These are phyloP conservation scores for Halisarca cf. caerulea DNA, from an alignment of 37 sponge, comb jelly and placozoan genomes.

Conservation along the genomic window DNA sequence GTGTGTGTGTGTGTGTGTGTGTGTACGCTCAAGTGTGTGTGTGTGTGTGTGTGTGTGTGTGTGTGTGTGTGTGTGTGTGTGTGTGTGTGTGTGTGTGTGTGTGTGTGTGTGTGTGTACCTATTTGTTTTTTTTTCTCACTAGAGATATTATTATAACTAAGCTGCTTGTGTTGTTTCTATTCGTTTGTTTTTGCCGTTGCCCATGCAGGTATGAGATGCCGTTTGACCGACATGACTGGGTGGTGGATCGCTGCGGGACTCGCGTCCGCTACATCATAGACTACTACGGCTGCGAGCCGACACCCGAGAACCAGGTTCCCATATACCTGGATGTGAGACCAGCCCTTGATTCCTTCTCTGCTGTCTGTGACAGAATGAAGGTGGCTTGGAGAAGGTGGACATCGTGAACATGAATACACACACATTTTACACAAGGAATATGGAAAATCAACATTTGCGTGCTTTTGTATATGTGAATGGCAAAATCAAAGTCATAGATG, in stretches of 20 bases:
- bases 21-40: neutral
- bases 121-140: too few relatives aligned
- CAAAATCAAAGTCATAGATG: neutral
- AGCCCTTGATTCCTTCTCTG: slow-evolving; percentile 88
- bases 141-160: too few relatives aligned
- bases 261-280: slow-evolving; percentile 92
- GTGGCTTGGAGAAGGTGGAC: slow-evolving; percentile 87
- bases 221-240: slow-evolving; percentile 98
- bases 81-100: neutral
- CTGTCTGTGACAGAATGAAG: slow-evolving; percentile 79
- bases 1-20: neutral
- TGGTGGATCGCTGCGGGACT: slow-evolving; percentile 85
- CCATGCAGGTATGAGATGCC: slow-evolving; percentile 81
- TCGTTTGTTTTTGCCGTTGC: too few relatives aligned
- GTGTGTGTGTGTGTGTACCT: too few relatives aligned
- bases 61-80: neutral
- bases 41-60: too few relatives aligned
- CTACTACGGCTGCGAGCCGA: slow-evolving; percentile 88
- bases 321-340: slow-evolving; percentile 92
- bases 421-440: neutral
- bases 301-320: slow-evolving; percentile 51
- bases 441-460: neutral
- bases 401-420: slow-evolving; percentile 10
- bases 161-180: too few relatives aligned
- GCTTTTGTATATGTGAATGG: neutral